Conservation (phyloP, 2,797 vertebrate species). For the Intellagama lesueurii region DNA sequence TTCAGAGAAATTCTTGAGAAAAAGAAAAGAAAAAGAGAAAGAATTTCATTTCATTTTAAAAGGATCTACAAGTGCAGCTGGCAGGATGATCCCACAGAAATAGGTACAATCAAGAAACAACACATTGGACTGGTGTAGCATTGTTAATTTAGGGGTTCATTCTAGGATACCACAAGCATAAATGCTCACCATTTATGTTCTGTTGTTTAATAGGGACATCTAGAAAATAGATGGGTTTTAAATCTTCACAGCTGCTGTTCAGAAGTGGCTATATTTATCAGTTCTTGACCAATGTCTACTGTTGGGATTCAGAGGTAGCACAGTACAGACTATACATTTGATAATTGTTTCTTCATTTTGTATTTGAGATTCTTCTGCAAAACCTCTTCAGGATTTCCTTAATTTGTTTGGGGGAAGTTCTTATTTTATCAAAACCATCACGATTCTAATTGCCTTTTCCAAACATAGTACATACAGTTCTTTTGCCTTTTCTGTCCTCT, state of each 20-base stretch:
- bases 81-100: background rate
- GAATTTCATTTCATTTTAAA: background rate
- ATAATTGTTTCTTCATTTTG: background rate
- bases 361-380: background rate
- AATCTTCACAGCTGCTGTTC: background rate
- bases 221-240: background rate
- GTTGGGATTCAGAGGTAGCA: background rate
- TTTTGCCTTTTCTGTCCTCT: background rate
- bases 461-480: too few relatives aligned
- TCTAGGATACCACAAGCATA: background rate
- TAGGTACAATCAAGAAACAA: background rate
- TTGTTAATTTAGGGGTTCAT: background rate
- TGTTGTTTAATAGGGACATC: background rate
- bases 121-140: background rate
- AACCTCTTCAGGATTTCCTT: background rate
- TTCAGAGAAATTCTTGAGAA: background rate
- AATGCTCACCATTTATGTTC: background rate
- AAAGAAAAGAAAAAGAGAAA: background rate
- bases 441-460: background rate
- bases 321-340: background rate
- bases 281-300: background rate
- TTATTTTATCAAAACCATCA: background rate
- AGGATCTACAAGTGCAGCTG: constrained; percentile 39
- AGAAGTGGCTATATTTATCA: background rate
- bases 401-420: background rate